These are phyloP conservation scores for Acanthococcus lagerstroemiae DNA, from an alignment of 2,888 invertebrate species.

Conservation along the genomic window DNA sequence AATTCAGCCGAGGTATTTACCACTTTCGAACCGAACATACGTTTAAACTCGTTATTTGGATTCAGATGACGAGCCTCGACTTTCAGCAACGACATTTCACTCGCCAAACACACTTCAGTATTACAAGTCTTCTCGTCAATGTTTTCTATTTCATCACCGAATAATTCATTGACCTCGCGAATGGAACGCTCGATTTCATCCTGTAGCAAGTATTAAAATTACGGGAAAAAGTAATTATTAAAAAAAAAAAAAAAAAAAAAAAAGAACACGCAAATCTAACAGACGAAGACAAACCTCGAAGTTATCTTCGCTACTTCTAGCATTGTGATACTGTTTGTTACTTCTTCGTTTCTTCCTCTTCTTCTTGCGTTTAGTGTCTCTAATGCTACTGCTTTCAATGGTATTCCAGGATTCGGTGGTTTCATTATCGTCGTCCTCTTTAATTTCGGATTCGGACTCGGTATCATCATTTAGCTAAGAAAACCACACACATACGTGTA, in stretches of 20 bases:
- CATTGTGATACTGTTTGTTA: slow-evolving; percentile 36
- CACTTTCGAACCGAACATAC: slow-evolving; percentile 69
- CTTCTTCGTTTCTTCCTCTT: slow-evolving; percentile 53
- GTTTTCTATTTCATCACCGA: slow-evolving; percentile 47
- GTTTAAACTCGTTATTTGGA: slow-evolving; percentile 67
- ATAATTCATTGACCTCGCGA: slow-evolving; percentile 55
- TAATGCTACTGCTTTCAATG: slow-evolving; percentile 42
- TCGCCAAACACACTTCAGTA: slow-evolving; percentile 33
- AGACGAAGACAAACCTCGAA: slow-evolving; percentile 46
- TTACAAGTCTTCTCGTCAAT: slow-evolving; percentile 35
- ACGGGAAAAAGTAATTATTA: neutral
- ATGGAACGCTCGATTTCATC: slow-evolving; percentile 60
- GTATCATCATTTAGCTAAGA: slow-evolving; percentile 39
- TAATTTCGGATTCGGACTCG: slow-evolving; percentile 58
- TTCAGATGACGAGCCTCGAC: slow-evolving; percentile 63
- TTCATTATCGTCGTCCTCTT: slow-evolving; percentile 55
- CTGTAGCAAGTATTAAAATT: slow-evolving; percentile 39
- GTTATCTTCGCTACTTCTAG: slow-evolving; percentile 54
- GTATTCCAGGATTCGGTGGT: slow-evolving; percentile 43
- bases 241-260: neutral
- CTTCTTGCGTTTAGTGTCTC: slow-evolving; percentile 50
- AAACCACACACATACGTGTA: no score
- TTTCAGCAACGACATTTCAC: slow-evolving; percentile 37
- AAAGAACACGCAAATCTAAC: neutral
- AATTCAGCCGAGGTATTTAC: slow-evolving; percentile 51